Evolutionary conservation across 2,888 invertebrate species (phyloP).

Genomic region (Agriopis aurantiaria): DNA sequence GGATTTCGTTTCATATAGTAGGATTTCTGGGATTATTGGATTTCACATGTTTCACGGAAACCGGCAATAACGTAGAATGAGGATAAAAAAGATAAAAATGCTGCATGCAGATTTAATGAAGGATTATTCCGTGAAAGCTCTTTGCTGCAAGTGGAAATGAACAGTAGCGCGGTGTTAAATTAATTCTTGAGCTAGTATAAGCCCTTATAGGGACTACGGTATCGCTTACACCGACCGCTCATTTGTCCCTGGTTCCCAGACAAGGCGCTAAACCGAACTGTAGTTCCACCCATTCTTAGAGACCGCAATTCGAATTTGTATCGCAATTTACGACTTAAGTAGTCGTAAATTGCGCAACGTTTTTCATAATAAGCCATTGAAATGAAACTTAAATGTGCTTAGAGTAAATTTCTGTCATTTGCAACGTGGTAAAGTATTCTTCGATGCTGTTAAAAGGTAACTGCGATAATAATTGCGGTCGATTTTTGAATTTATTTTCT

Average conservation of each 20-base stretch:
- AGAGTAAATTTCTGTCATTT: slow-evolving; percentile 59
- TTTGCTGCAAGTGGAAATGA: slow-evolving; percentile 18
- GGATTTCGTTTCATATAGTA: slow-evolving; percentile 64
- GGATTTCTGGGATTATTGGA: slow-evolving; percentile 75
- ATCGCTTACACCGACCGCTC: slow-evolving; percentile 68
- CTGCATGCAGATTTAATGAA: slow-evolving; percentile 22
- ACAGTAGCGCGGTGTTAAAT: slow-evolving; percentile 53
- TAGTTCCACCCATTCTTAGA: slow-evolving; percentile 59
- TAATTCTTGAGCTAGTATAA: slow-evolving; percentile 61
- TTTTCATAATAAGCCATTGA: slow-evolving; percentile 56
- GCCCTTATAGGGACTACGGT: slow-evolving; percentile 71
- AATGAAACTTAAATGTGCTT: slow-evolving; percentile 43
- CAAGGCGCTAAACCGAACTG: slow-evolving; percentile 74
- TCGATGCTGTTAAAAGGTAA: slow-evolving; percentile 64
- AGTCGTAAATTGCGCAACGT: too few species aligned
- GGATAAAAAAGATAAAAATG: slow-evolving; percentile 25
- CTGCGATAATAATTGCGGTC: slow-evolving; percentile 74
- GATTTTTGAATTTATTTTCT: slow-evolving; percentile 71
- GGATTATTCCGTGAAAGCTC: slow-evolving; percentile 24
- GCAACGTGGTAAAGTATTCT: slow-evolving; percentile 55
- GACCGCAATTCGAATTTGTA: slow-evolving; percentile 66
- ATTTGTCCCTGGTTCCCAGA: slow-evolving; percentile 74
- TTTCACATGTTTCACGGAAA: slow-evolving; percentile 64
- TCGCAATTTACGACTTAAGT: slow-evolving; percentile 44
- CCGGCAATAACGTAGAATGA: slow-evolving; percentile 20